Evolutionary conservation across 2,888 invertebrate species (phyloP).

Genomic region (Platycnemis pennipes): DNA sequence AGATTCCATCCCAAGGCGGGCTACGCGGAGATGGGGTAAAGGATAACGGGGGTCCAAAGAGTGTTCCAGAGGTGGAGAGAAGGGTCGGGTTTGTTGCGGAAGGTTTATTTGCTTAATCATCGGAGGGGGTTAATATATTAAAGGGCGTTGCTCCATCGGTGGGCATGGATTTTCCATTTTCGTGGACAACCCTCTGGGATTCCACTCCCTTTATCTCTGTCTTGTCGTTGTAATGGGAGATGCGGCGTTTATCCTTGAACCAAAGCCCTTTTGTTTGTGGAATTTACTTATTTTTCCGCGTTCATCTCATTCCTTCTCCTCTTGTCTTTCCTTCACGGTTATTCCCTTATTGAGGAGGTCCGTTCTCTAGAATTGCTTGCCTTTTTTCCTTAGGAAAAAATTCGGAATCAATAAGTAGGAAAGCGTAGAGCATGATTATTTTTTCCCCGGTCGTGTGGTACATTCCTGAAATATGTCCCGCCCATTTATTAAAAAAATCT

Average conservation of each 20-base stretch:
- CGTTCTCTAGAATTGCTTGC: not conserved
- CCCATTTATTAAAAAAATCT: too few species aligned
- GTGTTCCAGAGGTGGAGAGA: not conserved
- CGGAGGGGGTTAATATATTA: conserved; percentile 37
- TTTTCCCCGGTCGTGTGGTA: too few species aligned
- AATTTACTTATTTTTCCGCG: not conserved
- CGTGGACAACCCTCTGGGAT: not conserved
- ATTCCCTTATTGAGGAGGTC: not conserved
- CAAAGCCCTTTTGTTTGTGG: not conserved
- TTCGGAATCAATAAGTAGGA: too few species aligned
- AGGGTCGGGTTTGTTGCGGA: not conserved
- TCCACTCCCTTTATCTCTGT: conserved; percentile 4
- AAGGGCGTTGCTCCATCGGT: conserved; percentile 9
- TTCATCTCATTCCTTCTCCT: not conserved
- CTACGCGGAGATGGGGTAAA: not conserved
- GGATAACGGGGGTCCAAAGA: not conserved
- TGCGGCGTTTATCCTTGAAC: not conserved
- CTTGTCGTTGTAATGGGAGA: not conserved
- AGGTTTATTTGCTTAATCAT: conserved; percentile 43
- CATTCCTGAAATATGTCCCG: too few species aligned
- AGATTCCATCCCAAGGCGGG: not conserved
- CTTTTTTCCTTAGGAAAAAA: too few species aligned
- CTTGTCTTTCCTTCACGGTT: not conserved
- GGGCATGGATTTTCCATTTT: conserved; percentile 51
- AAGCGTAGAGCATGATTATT: too few species aligned